Evolutionary conservation across 92 coral and sea anemone genomes (phyloP), one percentile per base, ranked within the genome.

Genomic region (Actinostola sp.): DNA sequence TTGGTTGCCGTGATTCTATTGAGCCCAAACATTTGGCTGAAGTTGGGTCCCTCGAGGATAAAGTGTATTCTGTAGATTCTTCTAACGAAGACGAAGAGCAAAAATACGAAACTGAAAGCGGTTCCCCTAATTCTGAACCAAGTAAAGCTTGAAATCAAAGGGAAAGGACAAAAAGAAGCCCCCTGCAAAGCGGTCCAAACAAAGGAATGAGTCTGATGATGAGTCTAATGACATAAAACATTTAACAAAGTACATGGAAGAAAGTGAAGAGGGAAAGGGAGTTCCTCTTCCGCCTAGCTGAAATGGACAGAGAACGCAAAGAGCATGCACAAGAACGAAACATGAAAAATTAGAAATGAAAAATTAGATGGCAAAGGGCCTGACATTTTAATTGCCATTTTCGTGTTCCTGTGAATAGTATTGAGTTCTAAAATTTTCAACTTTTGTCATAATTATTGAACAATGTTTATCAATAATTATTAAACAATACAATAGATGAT

Each of bases 251-350:
- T 62, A 62, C 56, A 33, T 74, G 53, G 67, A 73, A 14, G 87
- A 82, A 49, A 82, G 87, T 49, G 82, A 82, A 67, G 60, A 63
- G 77, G n/a, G 87, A 82, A 34, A 64, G 60, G 28, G 72, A 76
- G 1, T 75, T 75, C 41, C 57, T 66, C 12, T 50, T 33, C 48
- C 23, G 35, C 38, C 71, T 82, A 43, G 64, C 87, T 8, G 87
- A 74, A 56, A 74, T 56, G 82, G 82, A 82, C 19, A 62, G 43
- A 29, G 72, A 67, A 44, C 54, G 82, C 4, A 72, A 82, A 28
- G 49, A 66, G 26, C 54, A 75, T 9, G 13, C 9, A 14, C 64
- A 58, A 29, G 64, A 58, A 58, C 26, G 42, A 28, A 62, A 14
- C 33, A 15, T 62, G 6, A 62, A 62, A 12, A n/a, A 8, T 48